Evolutionary conservation across 2,888 invertebrate genomes (phyloP), one percentile per base, ranked within the genome.

Genomic region (Taphrorychus bicolor): DNA sequence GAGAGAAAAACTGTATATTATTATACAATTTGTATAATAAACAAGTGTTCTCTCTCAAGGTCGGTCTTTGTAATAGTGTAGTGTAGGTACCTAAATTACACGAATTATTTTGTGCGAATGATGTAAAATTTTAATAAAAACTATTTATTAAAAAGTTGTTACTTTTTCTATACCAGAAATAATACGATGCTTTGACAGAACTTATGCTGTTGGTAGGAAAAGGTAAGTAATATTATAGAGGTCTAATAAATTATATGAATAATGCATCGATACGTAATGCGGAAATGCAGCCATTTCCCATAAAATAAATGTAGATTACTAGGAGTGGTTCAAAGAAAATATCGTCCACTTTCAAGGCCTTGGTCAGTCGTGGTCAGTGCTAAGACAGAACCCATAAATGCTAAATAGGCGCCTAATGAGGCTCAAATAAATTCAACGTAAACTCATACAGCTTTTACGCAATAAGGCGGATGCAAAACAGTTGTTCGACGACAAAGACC

Each of bases 251-350:
- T n/a, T n/a, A 9, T 40, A 40, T 2, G 2, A 1, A 40, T 40
- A 40, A 14, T 40, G 5, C 48, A 4, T 14, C 9, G 9, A 48
- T 48, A 0, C 7, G 19, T 11, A 32, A 32, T 11, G 32, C 48
- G 19, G 22, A 52, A 52, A 52, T 18, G 17, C 14, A 52, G 21
- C 9, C 52, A 52, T 19, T 52, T 22, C 48, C 4, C 19, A 48
- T n/a, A 14, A 14, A 54, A 1, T 54, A 14, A 54, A 22, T 19
- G 17, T 14, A 40, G 17, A 24, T 23, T 17, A 3, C 3, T n/a
- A 23, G 51, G 64, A n/a, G 41, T 16, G 56, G 62, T 32, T 9
- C 19, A 54, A 54, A 54, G 18, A 45, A 52, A 42, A 64, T 51
- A 41, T 40, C 14, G 19, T 32, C 14, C n/a, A 54, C 19, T 23